Evolutionary conservation across 2,888 invertebrate genomes (phyloP).

Genomic region (Clostera curtula): DNA sequence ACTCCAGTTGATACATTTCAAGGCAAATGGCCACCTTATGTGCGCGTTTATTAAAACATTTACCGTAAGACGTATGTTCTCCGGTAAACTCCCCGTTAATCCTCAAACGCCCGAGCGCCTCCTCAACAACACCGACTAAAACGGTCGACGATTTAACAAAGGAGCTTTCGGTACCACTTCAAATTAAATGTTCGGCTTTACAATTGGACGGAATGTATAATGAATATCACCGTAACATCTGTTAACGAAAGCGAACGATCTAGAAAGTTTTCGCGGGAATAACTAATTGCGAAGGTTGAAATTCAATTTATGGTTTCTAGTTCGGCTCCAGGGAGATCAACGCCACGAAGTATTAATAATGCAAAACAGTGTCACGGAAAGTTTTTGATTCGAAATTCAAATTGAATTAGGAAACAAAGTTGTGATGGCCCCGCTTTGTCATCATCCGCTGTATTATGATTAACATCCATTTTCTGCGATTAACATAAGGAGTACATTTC

Average conservation of each 20-base stretch:
- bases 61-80: slow-evolving; percentile 45
- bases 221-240: slow-evolving; percentile 75
- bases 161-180: slow-evolving; percentile 66
- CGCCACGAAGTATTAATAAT: slow-evolving; percentile 72
- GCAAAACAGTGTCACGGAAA: slow-evolving; percentile 75
- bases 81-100: slow-evolving; percentile 51
- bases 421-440: slow-evolving; percentile 55
- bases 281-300: slow-evolving; percentile 75
- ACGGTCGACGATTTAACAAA: slow-evolving; percentile 63
- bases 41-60: slow-evolving; percentile 54
- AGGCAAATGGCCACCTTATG: slow-evolving; percentile 35
- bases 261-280: slow-evolving; percentile 75
- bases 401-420: slow-evolving; percentile 72
- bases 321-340: slow-evolving; percentile 69
- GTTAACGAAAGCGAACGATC: slow-evolving; percentile 76
- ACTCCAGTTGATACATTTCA: no score
- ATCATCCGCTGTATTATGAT: slow-evolving; percentile 48
- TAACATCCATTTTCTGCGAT: slow-evolving; percentile 35
- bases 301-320: slow-evolving; percentile 74
- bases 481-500: slow-evolving; percentile 11
- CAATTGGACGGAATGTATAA: slow-evolving; percentile 75
- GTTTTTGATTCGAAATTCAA: slow-evolving; percentile 73
- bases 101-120: slow-evolving; percentile 42
- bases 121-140: slow-evolving; percentile 55
- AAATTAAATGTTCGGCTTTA: slow-evolving; percentile 74